Evolutionary conservation across 2,113 vertebrate genomes (phyloP), one percentile per base, ranked within the genome.

Genomic region (Gorsachius goisagi): DNA sequence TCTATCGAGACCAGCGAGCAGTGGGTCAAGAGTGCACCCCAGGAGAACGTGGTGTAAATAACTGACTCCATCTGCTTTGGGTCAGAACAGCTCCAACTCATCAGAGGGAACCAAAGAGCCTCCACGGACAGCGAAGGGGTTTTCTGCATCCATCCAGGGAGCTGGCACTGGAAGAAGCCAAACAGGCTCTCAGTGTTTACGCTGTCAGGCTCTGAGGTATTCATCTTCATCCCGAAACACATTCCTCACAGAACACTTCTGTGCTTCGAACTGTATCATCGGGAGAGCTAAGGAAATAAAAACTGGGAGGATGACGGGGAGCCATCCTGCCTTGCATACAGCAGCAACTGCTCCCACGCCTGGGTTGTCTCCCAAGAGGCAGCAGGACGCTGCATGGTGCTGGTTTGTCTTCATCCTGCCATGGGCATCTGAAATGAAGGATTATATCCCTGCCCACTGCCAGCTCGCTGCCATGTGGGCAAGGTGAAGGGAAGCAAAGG

Each of bases 1-100:
- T 97, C 93, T 96, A 35, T 44, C 1, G 78, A 93, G 88, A 77
- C 86, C 91, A 89, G 69, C 2, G 8, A 89, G 91, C 55, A 72
- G 58, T 21, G 78, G 96, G 91, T 96, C 95, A 96, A 85, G 81
- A 96, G 95, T 95, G 91, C 92, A 90, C 64, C 93, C 92, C 81
- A 76, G 82, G 78, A 91, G 90, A 93, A 82, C 45, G 6, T 90
- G 93, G 95, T 95, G 95, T 80, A 83, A 93, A n/a, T 95, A 93
- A 97, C 91, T 96, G 85, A 85, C 91, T 97, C 95, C 96, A 97
- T 96, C 95, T 97, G 96, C 72, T 96, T 76, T 8, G 6, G 85
- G 85, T 79, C 88, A 83, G 74, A 93, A 85, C 93, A 94, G 95
- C 95, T 93, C 87, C 85, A 96, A 50, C 88, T 85, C 93, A 50